A percentile compares a stretch with the other conserved stretches of the same genome.
Evolutionary conservation across 2,888 invertebrate species (phyloP).

Genomic region (Scaptomyza parva): DNA sequence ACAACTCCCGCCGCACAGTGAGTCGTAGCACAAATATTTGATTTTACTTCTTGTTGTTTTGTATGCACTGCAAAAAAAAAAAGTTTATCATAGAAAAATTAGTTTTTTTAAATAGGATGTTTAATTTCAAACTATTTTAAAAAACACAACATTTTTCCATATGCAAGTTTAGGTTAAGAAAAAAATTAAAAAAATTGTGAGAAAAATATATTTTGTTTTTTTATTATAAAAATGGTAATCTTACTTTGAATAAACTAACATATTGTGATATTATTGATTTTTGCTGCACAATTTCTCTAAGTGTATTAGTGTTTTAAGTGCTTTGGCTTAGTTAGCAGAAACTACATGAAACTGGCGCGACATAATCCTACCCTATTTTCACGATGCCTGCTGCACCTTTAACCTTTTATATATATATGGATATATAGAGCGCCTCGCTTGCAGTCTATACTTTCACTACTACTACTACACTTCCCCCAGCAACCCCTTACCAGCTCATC

Average conservation of each 20-base stretch:
- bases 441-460: neutral
- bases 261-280: too few species aligned
- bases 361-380: constrained; percentile 70
- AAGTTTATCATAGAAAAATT: too few species aligned
- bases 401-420: constrained; percentile 25
- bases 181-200: too few species aligned
- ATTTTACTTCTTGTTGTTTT: constrained; percentile 53
- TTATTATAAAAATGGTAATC: too few species aligned
- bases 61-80: constrained; percentile 26
- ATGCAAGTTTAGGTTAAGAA: too few species aligned
- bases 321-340: constrained; percentile 38
- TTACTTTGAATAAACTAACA: too few species aligned
- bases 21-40: constrained; percentile 72
- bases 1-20: constrained; percentile 24
- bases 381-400: constrained; percentile 72
- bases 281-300: constrained; percentile 5
- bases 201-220: too few species aligned
- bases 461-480: neutral
- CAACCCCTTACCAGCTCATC: constrained; percentile 45
- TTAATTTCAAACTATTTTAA: too few species aligned
- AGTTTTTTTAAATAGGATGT: too few species aligned
- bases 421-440: neutral
- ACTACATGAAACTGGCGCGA: constrained; percentile 52
- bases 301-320: constrained; percentile 45
- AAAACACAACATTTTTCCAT: too few species aligned